Evolutionary conservation across 2,113 vertebrate species (phyloP), one percentile per base, ranked within the genome.

Genomic region (Erythrocercus mccallii): DNA sequence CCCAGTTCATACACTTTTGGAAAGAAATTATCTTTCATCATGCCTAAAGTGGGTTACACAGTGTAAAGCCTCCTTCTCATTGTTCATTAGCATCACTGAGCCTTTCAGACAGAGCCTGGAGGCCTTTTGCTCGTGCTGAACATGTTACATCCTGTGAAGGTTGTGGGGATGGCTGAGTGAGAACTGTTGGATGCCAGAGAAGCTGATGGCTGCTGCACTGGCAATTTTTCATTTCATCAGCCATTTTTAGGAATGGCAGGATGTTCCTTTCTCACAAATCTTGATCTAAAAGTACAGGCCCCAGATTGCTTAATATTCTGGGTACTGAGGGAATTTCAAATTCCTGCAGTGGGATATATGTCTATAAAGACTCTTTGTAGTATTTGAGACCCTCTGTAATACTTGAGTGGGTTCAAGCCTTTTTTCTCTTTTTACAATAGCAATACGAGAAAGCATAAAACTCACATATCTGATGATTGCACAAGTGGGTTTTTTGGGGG

Each of bases 361-460:
- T 83, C 58, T 91, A 33, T 8, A 85, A 70, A 90, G 94, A 82
- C 15, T 33, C 86, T 90, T 50, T 65, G 70, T 86, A 95, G 62
- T 57, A 77, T 82, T 92, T 94, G 76, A 95, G 66, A 81, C 53
- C 65, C 30, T 76, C 84, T 53, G 42, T 45, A 91, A 87, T 56
- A 87, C 25, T 72, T 88, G 57, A 89, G 27, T 38, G 38, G 21
- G 42, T 86, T 73, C 60, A 83, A 56, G n/a, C 38, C 56, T 79
- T 69, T 56, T 60, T 51, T 69, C 33, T 57, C 79, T 82, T 92
- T 94, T 91, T 83, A 77, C 64, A 95, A 92, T 31, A 70, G 66
- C 78, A 94, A 89, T 33, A 58, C 30, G 54, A 94, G 88, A 95
- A 95, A 96, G 87, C 11, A 91, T 57, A 91, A 91, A 92, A 74